Percentiles rank a stretch among this genome's conserved stretches.
These are phyloP conservation scores for Caenorhabditis drosophilae DNA, from an alignment of 2,888 invertebrate species.

Conservation along the genomic window DNA sequence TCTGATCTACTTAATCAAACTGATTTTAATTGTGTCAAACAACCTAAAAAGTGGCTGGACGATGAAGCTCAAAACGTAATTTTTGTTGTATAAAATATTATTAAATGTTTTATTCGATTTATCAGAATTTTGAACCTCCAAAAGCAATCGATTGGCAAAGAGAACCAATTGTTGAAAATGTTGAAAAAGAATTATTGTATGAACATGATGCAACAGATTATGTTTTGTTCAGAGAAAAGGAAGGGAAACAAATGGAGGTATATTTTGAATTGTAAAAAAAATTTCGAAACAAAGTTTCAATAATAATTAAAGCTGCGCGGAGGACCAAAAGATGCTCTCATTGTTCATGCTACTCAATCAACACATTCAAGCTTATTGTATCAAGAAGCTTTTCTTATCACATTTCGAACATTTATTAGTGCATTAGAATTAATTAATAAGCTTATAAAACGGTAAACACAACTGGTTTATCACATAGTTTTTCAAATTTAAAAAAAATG, in stretches of 20 bases:
- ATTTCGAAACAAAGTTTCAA: neutral
- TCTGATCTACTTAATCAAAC: slow-evolving; percentile 38
- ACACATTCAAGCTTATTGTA: slow-evolving; percentile 77
- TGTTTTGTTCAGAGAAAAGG: slow-evolving; percentile 55
- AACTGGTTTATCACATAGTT: too few relatives aligned
- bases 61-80: slow-evolving; percentile 8
- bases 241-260: slow-evolving; percentile 49
- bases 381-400: slow-evolving; percentile 96
- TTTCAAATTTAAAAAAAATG: neutral
- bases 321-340: slow-evolving; percentile 89
- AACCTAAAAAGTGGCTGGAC: slow-evolving; percentile 29
- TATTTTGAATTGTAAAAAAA: neutral
- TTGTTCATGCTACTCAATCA: slow-evolving; percentile 93
- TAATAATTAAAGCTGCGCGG: slow-evolving; percentile 79
- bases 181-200: slow-evolving; percentile 31
- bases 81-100: neutral
- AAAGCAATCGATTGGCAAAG: slow-evolving; percentile 41
- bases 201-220: slow-evolving; percentile 57
- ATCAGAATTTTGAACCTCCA: slow-evolving; percentile 1
- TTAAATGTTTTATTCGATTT: neutral
- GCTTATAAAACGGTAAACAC: slow-evolving; percentile 55
- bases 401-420: slow-evolving; percentile 75
- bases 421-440: slow-evolving; percentile 62
- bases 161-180: slow-evolving; percentile 9
- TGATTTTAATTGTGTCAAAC: slow-evolving; percentile 29